A percentile compares a stretch with the other conserved stretches of the same genome.
Conservation (phyloP, 2,888 invertebrate species). For the Nemapogon koenigi region DNA sequence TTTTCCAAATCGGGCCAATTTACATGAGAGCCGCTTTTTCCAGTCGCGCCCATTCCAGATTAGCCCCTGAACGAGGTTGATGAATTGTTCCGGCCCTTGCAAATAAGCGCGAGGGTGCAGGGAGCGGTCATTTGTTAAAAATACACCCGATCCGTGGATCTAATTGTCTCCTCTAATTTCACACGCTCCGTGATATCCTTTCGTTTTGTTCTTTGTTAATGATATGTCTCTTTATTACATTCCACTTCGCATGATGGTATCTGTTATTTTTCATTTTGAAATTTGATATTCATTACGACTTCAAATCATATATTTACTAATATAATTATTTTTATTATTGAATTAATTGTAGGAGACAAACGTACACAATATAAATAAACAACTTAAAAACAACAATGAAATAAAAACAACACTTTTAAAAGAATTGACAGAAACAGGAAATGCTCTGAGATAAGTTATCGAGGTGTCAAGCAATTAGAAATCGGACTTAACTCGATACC, state of each 20-base stretch:
- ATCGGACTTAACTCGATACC: slow-evolving; percentile 16
- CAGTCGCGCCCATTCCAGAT: slow-evolving; percentile 50
- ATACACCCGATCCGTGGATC: slow-evolving; percentile 63
- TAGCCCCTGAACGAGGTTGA: slow-evolving; percentile 64
- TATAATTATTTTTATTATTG: no score
- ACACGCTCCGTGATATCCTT: slow-evolving; percentile 55
- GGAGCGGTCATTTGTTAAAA: slow-evolving; percentile 63
- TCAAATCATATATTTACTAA: no score
- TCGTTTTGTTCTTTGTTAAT: slow-evolving; percentile 15
- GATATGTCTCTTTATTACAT: not conserved
- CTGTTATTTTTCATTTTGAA: no score
- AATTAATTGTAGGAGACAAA: no score
- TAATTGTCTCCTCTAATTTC: slow-evolving; percentile 65
- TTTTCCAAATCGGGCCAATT: slow-evolving; percentile 54
- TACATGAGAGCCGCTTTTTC: slow-evolving; percentile 66
- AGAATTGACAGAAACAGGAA: slow-evolving; percentile 13
- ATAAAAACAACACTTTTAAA: slow-evolving; percentile 1
- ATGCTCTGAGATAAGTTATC: slow-evolving; percentile 18
- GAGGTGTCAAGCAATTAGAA: slow-evolving; percentile 22
- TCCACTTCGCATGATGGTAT: slow-evolving; percentile 7
- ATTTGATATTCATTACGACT: no score
- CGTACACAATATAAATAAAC: not conserved
- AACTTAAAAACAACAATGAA: slow-evolving; percentile 5
- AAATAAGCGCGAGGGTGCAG: slow-evolving; percentile 23
- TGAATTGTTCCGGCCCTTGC: slow-evolving; percentile 54